phyloP scores from a whole-genome alignment of 2,888 invertebrate species.

The Ecliptopera silaceata region DNA sequence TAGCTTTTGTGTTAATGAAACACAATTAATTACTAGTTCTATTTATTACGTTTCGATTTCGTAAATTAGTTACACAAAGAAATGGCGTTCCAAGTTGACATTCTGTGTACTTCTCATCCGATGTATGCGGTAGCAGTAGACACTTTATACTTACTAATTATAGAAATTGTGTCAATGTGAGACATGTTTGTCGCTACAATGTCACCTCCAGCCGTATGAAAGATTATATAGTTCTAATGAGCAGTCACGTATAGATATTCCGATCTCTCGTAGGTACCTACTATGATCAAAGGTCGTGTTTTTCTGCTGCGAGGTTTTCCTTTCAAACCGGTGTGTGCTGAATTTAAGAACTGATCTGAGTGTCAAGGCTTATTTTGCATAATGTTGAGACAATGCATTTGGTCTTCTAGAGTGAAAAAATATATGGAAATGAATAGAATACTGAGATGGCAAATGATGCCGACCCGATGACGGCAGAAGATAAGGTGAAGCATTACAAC shows the following conservation, averaged over 20 bases:
- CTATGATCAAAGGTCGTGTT: slow-evolving; percentile 13
- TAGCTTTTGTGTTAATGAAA: slow-evolving; percentile 4
- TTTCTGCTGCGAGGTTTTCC: slow-evolving; percentile 4
- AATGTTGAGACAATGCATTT: not conserved
- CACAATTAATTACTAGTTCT: not conserved
- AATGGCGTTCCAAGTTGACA: not conserved
- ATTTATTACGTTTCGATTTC: too few relatives aligned
- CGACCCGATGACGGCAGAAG: too few relatives aligned
- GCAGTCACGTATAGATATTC: not conserved
- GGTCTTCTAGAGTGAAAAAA: too few relatives aligned
- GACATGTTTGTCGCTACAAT: slow-evolving; percentile 7
- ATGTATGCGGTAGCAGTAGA: not conserved
- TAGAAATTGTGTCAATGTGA: slow-evolving; percentile 6
- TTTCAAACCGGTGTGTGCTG: not conserved
- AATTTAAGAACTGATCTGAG: not conserved
- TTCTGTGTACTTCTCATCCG: not conserved
- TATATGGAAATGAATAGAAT: too few relatives aligned
- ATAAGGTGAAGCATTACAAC: too few relatives aligned
- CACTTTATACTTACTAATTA: not conserved
- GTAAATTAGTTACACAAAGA: too few relatives aligned
- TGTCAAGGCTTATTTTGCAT: slow-evolving; percentile 3
- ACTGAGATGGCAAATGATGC: too few relatives aligned
- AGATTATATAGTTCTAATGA: slow-evolving; percentile 3
- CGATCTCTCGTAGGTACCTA: not conserved
- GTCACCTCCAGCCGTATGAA: slow-evolving; percentile 4